Percentiles rank a stretch among this genome's conserved stretches.
phyloP scores from a whole-genome alignment of 2,888 invertebrate genomes.

The Rotaria macrura region DNA sequence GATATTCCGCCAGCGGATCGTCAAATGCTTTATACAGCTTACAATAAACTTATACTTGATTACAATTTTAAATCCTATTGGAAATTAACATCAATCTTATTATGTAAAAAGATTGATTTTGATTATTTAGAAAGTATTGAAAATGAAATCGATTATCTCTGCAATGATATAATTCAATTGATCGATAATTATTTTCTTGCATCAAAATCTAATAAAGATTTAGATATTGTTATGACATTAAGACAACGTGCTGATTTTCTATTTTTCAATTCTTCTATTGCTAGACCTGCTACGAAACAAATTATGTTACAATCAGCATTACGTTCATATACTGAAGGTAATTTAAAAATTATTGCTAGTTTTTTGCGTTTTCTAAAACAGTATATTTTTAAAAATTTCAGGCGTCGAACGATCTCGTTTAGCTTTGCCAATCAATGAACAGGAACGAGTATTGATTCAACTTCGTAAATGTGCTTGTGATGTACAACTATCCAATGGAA shows the following conservation, averaged over 20 bases:
- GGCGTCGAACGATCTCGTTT: constrained; percentile 18
- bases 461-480: constrained; percentile 16
- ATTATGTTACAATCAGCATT: constrained; percentile 18
- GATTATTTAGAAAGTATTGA: neutral
- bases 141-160: neutral
- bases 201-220: neutral
- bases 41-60: neutral
- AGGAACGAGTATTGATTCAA: neutral
- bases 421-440: neutral
- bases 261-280: neutral
- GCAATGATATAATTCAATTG: neutral
- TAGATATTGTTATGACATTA: constrained; percentile 15
- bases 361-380: no score
- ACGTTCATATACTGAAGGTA: constrained; percentile 14
- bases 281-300: neutral
- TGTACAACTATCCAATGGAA: neutral
- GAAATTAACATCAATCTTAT: neutral
- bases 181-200: constrained; percentile 21
- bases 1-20: neutral
- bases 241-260: constrained; percentile 1
- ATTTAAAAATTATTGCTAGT: neutral
- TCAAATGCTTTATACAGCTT: neutral
- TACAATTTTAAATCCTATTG: neutral
- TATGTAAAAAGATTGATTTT: neutral
- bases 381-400: neutral